Percentiles rank a stretch among this genome's conserved stretches.
phyloP scores from a whole-genome alignment of 1,140 invertebrate genomes.

The Dreissena rostriformis region DNA sequence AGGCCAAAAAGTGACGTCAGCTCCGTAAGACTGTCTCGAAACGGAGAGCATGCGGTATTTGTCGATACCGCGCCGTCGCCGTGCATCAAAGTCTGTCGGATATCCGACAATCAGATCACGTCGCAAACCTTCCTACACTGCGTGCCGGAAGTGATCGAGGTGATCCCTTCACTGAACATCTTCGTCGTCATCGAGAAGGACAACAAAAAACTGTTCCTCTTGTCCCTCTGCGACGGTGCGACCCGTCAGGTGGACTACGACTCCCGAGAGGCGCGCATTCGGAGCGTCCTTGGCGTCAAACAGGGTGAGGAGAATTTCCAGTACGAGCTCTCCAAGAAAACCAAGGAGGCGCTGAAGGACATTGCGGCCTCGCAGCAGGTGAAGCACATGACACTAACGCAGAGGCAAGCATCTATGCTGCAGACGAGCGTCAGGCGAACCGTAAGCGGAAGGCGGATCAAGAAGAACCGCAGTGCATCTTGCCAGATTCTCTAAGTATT shows the following conservation, averaged over 20 bases:
- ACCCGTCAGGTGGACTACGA: constrained; percentile 11
- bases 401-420: neutral
- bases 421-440: neutral
- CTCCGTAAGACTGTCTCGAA: constrained; percentile 23
- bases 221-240: constrained; percentile 23
- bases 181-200: constrained; percentile 49
- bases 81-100: constrained; percentile 49
- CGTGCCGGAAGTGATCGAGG: constrained; percentile 45
- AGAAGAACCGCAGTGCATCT: too few relatives aligned
- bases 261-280: constrained; percentile 2
- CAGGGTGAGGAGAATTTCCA: neutral
- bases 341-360: constrained; percentile 25
- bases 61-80: constrained; percentile 28
- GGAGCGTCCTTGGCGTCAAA: constrained; percentile 25
- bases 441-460: neutral
- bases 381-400: constrained; percentile 30
- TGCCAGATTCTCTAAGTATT: too few relatives aligned
- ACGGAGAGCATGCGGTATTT: constrained; percentile 43
- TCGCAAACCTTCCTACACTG: constrained; percentile 32
- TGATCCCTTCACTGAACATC: constrained; percentile 34
- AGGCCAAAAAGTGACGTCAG: constrained; percentile 1
- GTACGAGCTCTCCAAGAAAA: constrained; percentile 37
- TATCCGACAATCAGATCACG: constrained; percentile 27
- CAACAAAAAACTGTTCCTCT: constrained; percentile 38
- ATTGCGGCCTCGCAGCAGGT: constrained; percentile 31